phyloP scores from a whole-genome alignment of 2,797 vertebrate genomes.

The Hypotaenidia okinawae region DNA sequence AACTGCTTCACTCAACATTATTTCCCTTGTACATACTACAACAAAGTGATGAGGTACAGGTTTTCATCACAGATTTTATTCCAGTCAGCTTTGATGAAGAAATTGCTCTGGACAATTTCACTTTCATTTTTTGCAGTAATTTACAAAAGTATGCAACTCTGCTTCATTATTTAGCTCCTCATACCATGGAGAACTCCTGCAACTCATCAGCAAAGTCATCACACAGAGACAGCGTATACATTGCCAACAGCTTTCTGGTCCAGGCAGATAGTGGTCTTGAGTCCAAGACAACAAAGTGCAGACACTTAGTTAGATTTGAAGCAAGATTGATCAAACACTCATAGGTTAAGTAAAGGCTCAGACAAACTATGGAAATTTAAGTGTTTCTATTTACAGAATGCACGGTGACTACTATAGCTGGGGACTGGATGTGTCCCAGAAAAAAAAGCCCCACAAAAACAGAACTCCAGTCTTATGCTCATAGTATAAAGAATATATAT shows the following conservation, averaged over 20 bases:
- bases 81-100: neutral
- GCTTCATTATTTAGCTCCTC: conserved; percentile 15
- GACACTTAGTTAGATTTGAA: neutral
- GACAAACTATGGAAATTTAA: neutral
- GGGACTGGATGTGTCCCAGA: neutral
- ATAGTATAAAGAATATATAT: neutral
- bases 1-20: neutral
- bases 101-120: conserved; percentile 23
- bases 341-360: neutral
- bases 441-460: neutral
- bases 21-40: neutral
- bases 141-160: neutral
- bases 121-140: neutral
- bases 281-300: conserved; percentile 7
- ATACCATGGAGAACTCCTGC: neutral
- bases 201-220: neutral
- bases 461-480: neutral
- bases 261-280: neutral
- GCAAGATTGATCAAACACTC: neutral
- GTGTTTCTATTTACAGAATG: neutral
- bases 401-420: neutral
- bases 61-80: conserved; percentile 5
- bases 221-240: neutral
- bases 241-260: conserved; percentile 10
- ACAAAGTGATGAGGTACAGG: neutral